phyloP scores from a whole-genome alignment of 2,797 vertebrate species.

The Carcharodon carcharias region DNA sequence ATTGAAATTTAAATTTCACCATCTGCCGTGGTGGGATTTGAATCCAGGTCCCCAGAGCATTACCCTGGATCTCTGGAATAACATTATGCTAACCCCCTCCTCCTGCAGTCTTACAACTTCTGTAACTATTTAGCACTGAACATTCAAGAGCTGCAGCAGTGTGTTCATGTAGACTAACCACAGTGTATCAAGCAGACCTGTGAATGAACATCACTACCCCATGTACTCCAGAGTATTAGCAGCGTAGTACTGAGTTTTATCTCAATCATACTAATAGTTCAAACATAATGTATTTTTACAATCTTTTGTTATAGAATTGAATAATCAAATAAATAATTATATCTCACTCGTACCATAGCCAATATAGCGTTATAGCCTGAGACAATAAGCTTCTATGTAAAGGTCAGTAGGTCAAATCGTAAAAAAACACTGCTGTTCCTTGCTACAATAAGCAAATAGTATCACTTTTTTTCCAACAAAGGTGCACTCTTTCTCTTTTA shows the following conservation, averaged over 20 bases:
- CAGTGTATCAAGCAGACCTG: not conserved
- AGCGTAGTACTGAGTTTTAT: not conserved
- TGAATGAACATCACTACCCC: not conserved
- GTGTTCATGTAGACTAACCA: not conserved
- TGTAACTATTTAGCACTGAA: not conserved
- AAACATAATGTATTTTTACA: not conserved
- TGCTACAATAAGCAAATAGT: not conserved
- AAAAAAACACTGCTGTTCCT: not conserved
- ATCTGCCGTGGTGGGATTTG: too few relatives aligned
- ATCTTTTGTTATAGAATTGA: not conserved
- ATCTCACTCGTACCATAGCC: not conserved
- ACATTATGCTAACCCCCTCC: too few relatives aligned
- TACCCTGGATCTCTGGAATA: too few relatives aligned
- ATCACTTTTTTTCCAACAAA: not conserved
- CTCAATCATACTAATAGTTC: not conserved
- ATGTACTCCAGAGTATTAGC: not conserved
- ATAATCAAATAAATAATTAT: not conserved
- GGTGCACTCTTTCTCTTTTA: not conserved
- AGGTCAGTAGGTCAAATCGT: not conserved
- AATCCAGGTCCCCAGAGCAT: too few relatives aligned
- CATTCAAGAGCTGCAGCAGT: not conserved
- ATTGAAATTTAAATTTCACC: too few relatives aligned
- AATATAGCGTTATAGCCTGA: not conserved
- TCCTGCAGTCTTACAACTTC: not conserved
- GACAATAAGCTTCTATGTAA: not conserved